Evolutionary conservation across 2,113 vertebrate genomes (phyloP), one percentile per base, ranked within the genome.

Genomic region (Tragelaphus buxtoni): DNA sequence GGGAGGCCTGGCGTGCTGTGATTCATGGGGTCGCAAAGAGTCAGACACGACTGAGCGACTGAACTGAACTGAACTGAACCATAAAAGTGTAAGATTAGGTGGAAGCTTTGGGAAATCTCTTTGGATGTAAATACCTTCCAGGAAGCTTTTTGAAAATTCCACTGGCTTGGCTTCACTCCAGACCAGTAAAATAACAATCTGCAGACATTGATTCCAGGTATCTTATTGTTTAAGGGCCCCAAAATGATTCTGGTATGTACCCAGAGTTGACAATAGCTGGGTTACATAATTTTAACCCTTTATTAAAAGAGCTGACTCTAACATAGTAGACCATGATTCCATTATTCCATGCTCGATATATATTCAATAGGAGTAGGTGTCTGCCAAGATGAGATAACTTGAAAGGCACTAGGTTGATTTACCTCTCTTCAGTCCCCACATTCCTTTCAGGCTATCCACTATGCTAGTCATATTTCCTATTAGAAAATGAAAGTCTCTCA

Each of bases 251-350:
- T 84, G 80, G 90, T 49, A 87, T 90, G 61, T n/a, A 82, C 58
- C 42, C 7, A 84, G n/a, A 65, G 20, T 90, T 95, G 26, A 84
- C 7, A 84, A 47, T 69, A 56, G 3, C 9, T 82, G 4, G 63
- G 35, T 93, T 79, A 47, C 11, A 84, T 45, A 88, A 90, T 79
- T 95, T 96, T 63, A 92, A 92, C 30, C 24, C 20, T 90, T 84
- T 3, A 69, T 88, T 93, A 72, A 96, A 81, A 91, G 3, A n/a
- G 13, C 11, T 79, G 12, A 55, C 56, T 26, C 13, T 45, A 85
- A 24, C 47, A 88, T 26, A 39, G 4, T 69, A 86, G 45, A 53
- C 60, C 1, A 53, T 77, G 28, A 94, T 85, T 88, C 56, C 39
- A 35, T 84, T 91, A 55, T 77, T 85, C 14, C 7, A 51, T 79